These are phyloP conservation scores for Papilio polyxenes DNA, from an alignment of 1,140 invertebrate species.

Conservation along the genomic window DNA sequence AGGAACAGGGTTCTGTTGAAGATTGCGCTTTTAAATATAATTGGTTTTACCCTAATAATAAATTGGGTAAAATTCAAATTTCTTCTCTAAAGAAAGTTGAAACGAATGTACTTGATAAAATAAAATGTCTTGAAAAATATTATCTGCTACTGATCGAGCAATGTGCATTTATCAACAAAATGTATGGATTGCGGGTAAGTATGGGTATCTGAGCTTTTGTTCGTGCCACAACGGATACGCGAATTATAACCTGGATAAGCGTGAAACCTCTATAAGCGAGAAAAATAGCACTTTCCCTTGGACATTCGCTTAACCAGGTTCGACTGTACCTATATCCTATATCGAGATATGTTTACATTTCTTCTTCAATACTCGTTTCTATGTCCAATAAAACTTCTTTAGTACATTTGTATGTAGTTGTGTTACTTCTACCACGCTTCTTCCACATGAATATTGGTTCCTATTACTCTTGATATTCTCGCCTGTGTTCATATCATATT, in stretches of 20 bases:
- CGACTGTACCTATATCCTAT: too few relatives aligned
- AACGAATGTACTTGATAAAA: slow-evolving; percentile 30
- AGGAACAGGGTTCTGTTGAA: slow-evolving; percentile 10
- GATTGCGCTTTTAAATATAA: slow-evolving; percentile 46
- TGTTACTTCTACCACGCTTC: neutral
- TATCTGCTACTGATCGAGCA: slow-evolving; percentile 59
- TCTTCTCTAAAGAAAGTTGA: slow-evolving; percentile 3
- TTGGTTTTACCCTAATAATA: slow-evolving; percentile 45
- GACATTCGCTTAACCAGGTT: too few relatives aligned
- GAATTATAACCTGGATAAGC: neutral
- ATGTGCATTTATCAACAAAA: slow-evolving; percentile 56
- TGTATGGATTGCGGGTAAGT: slow-evolving; percentile 61
- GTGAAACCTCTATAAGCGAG: too few relatives aligned
- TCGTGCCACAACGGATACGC: neutral
- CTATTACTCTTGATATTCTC: too few relatives aligned
- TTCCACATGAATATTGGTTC: neutral
- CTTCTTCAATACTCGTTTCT: too few relatives aligned
- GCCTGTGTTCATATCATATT: too few relatives aligned
- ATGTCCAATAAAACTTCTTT: too few relatives aligned
- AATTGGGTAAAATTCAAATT: neutral
- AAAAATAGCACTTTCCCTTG: too few relatives aligned
- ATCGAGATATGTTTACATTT: too few relatives aligned
- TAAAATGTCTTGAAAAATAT: slow-evolving; percentile 51
- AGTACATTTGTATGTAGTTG: too few relatives aligned
- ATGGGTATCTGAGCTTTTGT: neutral